Conservation (phyloP, 2,888 invertebrate species). For the Amphipyra berbera region DNA sequence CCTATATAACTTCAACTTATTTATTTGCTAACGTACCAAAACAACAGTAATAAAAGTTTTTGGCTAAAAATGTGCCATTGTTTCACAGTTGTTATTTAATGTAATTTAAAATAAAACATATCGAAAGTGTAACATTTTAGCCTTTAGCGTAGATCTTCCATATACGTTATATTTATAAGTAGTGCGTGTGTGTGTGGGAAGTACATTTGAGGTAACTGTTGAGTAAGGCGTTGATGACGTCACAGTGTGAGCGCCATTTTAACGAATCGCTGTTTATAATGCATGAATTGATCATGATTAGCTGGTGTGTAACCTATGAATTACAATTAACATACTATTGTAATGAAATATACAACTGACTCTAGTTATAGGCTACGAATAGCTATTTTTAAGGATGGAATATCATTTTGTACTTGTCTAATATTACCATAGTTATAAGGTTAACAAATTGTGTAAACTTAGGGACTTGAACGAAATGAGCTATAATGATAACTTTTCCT, state of each 20-base stretch:
- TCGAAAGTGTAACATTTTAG: slow-evolving; percentile 87
- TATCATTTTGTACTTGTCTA: slow-evolving; percentile 90
- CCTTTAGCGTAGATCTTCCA: slow-evolving; percentile 89
- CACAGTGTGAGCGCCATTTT: slow-evolving; percentile 45
- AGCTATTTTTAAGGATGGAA: slow-evolving; percentile 85
- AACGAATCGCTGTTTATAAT: slow-evolving; percentile 69
- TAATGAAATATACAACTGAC: slow-evolving; percentile 87
- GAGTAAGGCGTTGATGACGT: slow-evolving; percentile 56
- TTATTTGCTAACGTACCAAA: slow-evolving; percentile 72
- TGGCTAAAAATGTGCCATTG: slow-evolving; percentile 86
- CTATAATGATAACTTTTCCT: slow-evolving; percentile 80
- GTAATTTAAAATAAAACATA: slow-evolving; percentile 86
- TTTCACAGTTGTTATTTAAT: slow-evolving; percentile 82
- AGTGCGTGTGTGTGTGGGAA: slow-evolving; percentile 77
- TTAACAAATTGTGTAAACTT: slow-evolving; percentile 88
- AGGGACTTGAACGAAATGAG: slow-evolving; percentile 86
- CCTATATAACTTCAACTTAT: slow-evolving; percentile 41
- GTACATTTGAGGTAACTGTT: slow-evolving; percentile 62
- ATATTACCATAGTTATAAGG: slow-evolving; percentile 88
- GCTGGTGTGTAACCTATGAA: slow-evolving; percentile 77
- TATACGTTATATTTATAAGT: slow-evolving; percentile 77
- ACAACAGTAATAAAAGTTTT: slow-evolving; percentile 63
- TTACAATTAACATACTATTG: slow-evolving; percentile 76
- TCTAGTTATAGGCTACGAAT: slow-evolving; percentile 87
- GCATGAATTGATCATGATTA: slow-evolving; percentile 75